phyloP scores from a whole-genome alignment of 2,888 invertebrate genomes.

The Agrypnus murinus region DNA sequence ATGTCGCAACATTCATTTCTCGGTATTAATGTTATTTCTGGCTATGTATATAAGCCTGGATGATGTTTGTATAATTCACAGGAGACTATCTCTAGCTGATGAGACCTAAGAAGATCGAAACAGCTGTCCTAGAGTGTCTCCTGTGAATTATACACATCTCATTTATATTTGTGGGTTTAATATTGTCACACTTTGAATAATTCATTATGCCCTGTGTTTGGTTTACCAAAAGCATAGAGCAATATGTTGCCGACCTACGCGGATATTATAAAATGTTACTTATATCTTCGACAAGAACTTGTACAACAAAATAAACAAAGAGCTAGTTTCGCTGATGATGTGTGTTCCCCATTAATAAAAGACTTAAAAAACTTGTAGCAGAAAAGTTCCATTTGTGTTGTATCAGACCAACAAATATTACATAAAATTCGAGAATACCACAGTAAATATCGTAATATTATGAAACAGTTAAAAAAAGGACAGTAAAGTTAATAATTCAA shows the following conservation, averaged over 20 bases:
- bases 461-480: neutral
- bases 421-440: constrained; percentile 13
- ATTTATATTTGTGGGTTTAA: too few relatives aligned
- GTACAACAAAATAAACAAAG: constrained; percentile 11
- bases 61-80: too few relatives aligned
- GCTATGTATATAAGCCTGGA: too few relatives aligned
- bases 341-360: too few relatives aligned
- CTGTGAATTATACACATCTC: too few relatives aligned
- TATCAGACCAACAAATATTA: too few relatives aligned
- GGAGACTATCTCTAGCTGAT: too few relatives aligned
- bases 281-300: constrained; percentile 5
- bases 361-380: constrained; percentile 9
- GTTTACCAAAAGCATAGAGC: constrained; percentile 11
- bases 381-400: constrained; percentile 10
- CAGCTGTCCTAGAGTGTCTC: too few relatives aligned
- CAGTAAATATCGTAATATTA: neutral
- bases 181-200: too few relatives aligned
- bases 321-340: constrained; percentile 11
- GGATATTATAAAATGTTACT: constrained; percentile 13
- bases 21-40: too few relatives aligned
- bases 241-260: constrained; percentile 13
- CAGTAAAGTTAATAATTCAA: constrained; percentile 3
- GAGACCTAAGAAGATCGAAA: too few relatives aligned
- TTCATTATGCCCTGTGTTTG: constrained; percentile 10
- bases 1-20: too few relatives aligned